A percentile compares a stretch with the other conserved stretches of the same genome.
phyloP scores from a whole-genome alignment of 2,888 invertebrate species.

The Pimpla rufipes region DNA sequence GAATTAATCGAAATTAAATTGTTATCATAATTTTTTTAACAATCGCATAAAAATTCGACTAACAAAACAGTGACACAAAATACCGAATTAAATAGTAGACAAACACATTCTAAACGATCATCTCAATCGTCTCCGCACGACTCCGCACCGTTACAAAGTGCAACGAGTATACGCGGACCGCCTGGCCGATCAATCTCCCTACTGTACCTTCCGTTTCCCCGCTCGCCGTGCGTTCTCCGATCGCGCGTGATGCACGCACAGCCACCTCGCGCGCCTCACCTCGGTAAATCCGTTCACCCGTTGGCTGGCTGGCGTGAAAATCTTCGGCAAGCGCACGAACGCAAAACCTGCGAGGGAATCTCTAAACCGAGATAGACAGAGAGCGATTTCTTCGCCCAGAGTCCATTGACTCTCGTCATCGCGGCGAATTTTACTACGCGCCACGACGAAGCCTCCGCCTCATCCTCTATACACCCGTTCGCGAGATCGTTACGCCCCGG shows the following conservation, averaged over 20 bases:
- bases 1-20: too few relatives aligned
- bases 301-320: neutral
- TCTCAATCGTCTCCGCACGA: neutral
- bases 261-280: constrained; percentile 6
- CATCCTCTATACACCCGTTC: constrained; percentile 10
- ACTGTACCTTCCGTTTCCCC: constrained; percentile 13
- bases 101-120: neutral
- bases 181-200: constrained; percentile 8
- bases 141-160: constrained; percentile 5
- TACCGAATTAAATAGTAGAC: neutral
- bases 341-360: neutral
- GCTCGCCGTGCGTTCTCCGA: constrained; percentile 18
- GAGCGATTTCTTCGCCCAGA: neutral
- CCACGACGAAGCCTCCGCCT: too few relatives aligned
- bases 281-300: constrained; percentile 5
- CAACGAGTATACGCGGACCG: constrained; percentile 13
- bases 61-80: neutral
- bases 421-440: neutral
- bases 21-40: too few relatives aligned
- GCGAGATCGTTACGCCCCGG: constrained; percentile 48
- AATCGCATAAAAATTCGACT: neutral
- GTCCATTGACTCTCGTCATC: constrained; percentile 55
- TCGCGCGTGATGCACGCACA: neutral
- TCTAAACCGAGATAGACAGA: neutral
- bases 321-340: constrained; percentile 24